Conservation (phyloP, 2,113 vertebrate species). For the Syngnathus scovelli region DNA sequence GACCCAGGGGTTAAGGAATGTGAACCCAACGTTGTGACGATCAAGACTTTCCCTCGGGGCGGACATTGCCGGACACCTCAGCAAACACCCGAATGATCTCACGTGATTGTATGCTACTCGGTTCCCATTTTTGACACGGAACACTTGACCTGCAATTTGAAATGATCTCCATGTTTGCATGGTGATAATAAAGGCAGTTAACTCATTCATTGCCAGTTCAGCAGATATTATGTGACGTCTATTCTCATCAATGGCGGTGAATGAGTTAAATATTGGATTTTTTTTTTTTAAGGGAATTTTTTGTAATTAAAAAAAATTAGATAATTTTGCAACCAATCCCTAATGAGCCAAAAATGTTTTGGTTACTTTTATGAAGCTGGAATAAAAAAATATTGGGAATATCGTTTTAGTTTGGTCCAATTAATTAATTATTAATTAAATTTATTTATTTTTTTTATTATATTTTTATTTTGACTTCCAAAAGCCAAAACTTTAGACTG, state of each 20-base stretch:
- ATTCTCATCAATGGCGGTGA: no score
- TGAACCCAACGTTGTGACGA: slow-evolving; percentile 63
- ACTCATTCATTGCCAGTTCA: no score
- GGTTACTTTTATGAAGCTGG: neutral
- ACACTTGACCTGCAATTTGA: no score
- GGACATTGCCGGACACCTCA: slow-evolving; percentile 51
- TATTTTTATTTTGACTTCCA: neutral
- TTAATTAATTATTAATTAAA: no score
- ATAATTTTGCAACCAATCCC: neutral
- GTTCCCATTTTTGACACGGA: slow-evolving; percentile 1
- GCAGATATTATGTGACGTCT: no score
- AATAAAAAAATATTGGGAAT: no score
- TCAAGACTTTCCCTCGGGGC: slow-evolving; percentile 56
- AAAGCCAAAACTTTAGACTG: neutral
- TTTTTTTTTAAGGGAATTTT: no score
- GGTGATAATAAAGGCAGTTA: neutral
- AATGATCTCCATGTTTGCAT: neutral
- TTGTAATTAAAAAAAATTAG: no score
- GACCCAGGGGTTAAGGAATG: slow-evolving; percentile 73
- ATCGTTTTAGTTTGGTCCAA: no score
- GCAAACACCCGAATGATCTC: slow-evolving; percentile 50
- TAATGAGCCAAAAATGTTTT: neutral
- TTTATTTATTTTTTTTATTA: neutral
- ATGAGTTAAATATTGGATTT: no score
- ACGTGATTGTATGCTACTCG: slow-evolving; percentile 18